Evolutionary conservation across 2,888 invertebrate species (phyloP).

Genomic region (Ennomos quercinarius): DNA sequence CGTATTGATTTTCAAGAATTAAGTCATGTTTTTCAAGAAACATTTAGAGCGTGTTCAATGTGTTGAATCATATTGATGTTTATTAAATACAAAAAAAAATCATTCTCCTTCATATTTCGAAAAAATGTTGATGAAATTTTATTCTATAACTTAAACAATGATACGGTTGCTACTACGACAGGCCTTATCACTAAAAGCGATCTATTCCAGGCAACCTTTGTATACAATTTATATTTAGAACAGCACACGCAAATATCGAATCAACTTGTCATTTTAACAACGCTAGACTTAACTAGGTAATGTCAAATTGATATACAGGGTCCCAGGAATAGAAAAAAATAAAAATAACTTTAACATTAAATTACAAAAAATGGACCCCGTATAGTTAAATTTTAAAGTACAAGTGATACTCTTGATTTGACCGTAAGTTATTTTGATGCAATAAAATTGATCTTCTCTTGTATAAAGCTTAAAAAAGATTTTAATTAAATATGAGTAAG

Average conservation of each 20-base stretch:
- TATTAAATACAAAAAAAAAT: too few relatives aligned
- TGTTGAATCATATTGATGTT: too few relatives aligned
- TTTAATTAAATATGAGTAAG: not conserved
- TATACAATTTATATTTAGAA: constrained; percentile 26
- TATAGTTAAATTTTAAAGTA: constrained; percentile 19
- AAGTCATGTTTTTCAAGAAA: too few relatives aligned
- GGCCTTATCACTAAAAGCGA: too few relatives aligned
- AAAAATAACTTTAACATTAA: constrained; percentile 13
- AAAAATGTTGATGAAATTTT: too few relatives aligned
- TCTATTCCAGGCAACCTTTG: too few relatives aligned
- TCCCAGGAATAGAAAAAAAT: constrained; percentile 16
- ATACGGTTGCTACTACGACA: too few relatives aligned
- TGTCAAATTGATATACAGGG: constrained; percentile 72
- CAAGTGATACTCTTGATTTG: constrained; percentile 18
- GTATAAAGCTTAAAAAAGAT: too few relatives aligned
- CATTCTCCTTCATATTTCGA: too few relatives aligned
- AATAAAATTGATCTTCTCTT: not conserved
- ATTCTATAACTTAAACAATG: too few relatives aligned
- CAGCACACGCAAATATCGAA: constrained; percentile 25
- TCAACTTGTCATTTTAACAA: constrained; percentile 81
- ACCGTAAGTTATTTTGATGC: constrained; percentile 2
- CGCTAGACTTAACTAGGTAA: constrained; percentile 82
- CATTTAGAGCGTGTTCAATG: too few relatives aligned
- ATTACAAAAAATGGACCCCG: constrained; percentile 31
- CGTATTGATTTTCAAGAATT: too few relatives aligned